Conservation (phyloP, 2,888 invertebrate genomes). For the Mylabris sibirica region DNA sequence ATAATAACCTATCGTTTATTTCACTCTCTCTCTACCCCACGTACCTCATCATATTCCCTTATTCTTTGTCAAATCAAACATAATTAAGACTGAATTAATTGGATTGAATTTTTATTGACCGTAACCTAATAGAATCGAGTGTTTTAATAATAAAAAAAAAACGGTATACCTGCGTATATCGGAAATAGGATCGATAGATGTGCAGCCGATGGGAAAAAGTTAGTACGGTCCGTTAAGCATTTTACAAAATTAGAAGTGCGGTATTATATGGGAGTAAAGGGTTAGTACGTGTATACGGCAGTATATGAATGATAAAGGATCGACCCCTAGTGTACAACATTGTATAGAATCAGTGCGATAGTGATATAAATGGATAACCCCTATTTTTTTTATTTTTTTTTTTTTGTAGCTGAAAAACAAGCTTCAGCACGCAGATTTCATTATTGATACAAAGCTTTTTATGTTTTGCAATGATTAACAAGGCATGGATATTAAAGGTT, state of each 20-base stretch:
- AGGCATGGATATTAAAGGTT: conserved; percentile 27
- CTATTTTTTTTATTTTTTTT: conserved; percentile 25
- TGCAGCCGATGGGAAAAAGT: conserved; percentile 21
- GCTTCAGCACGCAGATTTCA: conserved; percentile 41
- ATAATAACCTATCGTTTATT: neutral
- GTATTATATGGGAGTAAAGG: conserved; percentile 25
- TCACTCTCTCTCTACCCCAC: no score
- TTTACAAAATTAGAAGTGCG: conserved; percentile 24
- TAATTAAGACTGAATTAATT: neutral
- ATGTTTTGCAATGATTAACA: conserved; percentile 44
- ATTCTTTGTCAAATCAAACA: no score
- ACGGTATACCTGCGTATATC: neutral
- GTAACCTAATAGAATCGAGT: conserved; percentile 1
- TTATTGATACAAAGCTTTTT: conserved; percentile 49
- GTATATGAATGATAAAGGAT: conserved; percentile 28
- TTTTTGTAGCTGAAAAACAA: conserved; percentile 38
- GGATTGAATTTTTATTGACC: conserved; percentile 2
- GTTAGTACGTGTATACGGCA: conserved; percentile 22
- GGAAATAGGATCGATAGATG: conserved; percentile 12
- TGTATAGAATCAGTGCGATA: neutral
- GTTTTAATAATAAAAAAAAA: neutral
- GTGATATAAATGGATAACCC: conserved; percentile 1
- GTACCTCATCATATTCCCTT: no score
- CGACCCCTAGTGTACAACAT: neutral
- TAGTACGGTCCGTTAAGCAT: conserved; percentile 25